Base-by-base conservation (phyloP, 2,113 vertebrate genomes). In the Turdus rufiventris region DNA sequence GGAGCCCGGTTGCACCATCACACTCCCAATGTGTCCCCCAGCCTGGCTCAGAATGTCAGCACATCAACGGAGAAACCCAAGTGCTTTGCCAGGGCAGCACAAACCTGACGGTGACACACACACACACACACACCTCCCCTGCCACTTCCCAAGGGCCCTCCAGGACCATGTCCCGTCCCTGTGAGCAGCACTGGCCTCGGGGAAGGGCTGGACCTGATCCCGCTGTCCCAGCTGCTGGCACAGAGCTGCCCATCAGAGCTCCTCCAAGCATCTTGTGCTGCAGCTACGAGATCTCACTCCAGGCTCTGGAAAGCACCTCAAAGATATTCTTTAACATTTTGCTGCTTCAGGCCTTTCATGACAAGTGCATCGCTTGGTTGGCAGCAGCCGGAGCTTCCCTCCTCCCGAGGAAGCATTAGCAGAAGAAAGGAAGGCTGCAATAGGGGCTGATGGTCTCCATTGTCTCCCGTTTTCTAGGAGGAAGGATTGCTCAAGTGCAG, bases 321-420 rank as follows among this genome's bases (percentile, higher is more conserved):
- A 33, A 88, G 26, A 91, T 42, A 58, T 84, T 77, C 73, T 60
- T 48, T 25, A 77, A 56, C 47, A 58, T 91, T 96, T 93, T 86
- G 56, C 78, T 94, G 71, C 65, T 67, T 81, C 79, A 83, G 73
- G 87, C 53, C 43, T 91, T 75, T 89, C 53, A 67, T 51, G 65
- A 43, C 16, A 50, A 66, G 56, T 6, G 33, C 72, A 48, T 29
- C 2, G 11, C 43, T 78, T 13, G 57, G 68, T 9, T 86, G 80
- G 79, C 61, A 63, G 76, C 48, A 85, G 36, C 71, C 1, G 20
- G 71, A 90, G 62, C 68, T 38, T 48, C 66, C 74, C 77, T 58
- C 66, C 48, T 90, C 56, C 13, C 65, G 17, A 7, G 43, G 3
- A 8, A 67, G 40, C 48, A 56, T 45, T 5, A 89, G 74, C 34